Base-by-base conservation (phyloP, 2,113 vertebrate species). In the Channa argus region DNA sequence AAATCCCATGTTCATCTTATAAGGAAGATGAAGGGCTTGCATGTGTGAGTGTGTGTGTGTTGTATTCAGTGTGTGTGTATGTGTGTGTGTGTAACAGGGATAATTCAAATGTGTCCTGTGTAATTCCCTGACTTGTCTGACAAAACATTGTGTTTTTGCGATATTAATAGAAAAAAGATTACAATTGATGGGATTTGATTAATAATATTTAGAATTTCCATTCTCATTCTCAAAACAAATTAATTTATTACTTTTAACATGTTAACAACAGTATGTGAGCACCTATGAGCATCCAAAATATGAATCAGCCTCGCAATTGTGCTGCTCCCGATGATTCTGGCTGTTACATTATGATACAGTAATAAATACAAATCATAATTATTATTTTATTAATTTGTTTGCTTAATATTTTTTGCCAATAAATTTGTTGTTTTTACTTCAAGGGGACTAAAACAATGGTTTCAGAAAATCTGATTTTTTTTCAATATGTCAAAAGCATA, bases 1-100 rank as follows among this genome's bases (percentile, higher is more conserved):
- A 93, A 93, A 94, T 93, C 92, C 88, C 78, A 85, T 89, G 90
- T 93, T 92, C 91, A 86, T 85, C 84, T 86, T 88, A 88, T 88
- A 86, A 93, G 90, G 86, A 90, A 79, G 85, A 91, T 92, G 88
- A 90, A 75, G 79, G 82, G 56, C 82, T 41, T 79, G 36, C 78
- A 33, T 72, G 13, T 81, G 34, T 47, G 51, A 80, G 69, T 79
- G 41, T 72, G 61, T 80, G 78, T 69, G 49, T 74, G 73, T 60
- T 71, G 74, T 80, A 58, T 71, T 33, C 65, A 58, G 47, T 50
- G 59, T 70, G 66, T 58, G 69, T 69, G 50, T 61, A 60, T 56
- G n/a, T 73, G 71, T 13, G 8, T 13, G 41, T n/a, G 37, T 52
- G 24, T 67, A 60, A 59, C 51, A 55, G 71, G 49, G 78, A 86